Evolutionary conservation across 2,797 vertebrate genomes (phyloP).

Genomic region (Enteromius paludinosus): DNA sequence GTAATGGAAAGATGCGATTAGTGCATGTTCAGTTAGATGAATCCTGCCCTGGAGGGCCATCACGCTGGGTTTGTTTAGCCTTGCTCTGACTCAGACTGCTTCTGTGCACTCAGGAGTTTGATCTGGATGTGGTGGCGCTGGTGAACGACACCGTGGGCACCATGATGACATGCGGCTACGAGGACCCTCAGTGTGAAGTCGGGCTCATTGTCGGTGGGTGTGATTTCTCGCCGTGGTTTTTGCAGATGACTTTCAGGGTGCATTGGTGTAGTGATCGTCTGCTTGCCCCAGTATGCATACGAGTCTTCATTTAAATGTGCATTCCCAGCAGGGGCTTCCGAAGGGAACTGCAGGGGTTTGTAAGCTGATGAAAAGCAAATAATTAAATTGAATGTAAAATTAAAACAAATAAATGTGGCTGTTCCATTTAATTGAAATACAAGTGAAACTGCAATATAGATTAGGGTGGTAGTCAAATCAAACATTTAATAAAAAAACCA

Average conservation of each 20-base stretch:
- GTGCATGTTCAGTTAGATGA: neutral
- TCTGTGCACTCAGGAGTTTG: constrained; percentile 84
- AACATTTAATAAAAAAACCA: neutral
- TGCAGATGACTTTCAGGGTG: neutral
- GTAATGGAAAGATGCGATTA: constrained; percentile 12
- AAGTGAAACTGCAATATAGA: neutral
- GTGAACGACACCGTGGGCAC: constrained; percentile 98
- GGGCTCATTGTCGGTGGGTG: constrained; percentile 93
- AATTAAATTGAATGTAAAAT: neutral
- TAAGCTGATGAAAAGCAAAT: neutral
- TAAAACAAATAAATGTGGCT: neutral
- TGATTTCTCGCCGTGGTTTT: neutral
- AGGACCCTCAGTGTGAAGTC: constrained; percentile 92
- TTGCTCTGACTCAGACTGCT: neutral
- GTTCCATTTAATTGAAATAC: neutral
- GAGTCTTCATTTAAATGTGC: neutral
- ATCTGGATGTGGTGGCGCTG: constrained; percentile 92
- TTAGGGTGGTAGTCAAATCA: neutral
- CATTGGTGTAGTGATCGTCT: neutral
- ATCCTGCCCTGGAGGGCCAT: neutral
- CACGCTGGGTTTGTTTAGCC: neutral
- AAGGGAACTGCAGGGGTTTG: neutral
- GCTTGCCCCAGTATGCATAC: neutral
- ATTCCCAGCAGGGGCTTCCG: neutral
- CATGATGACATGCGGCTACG: constrained; percentile 97